These are phyloP conservation scores for Tiaroga cobitis DNA, from an alignment of 2,797 vertebrate genomes.

Conservation along the genomic window DNA sequence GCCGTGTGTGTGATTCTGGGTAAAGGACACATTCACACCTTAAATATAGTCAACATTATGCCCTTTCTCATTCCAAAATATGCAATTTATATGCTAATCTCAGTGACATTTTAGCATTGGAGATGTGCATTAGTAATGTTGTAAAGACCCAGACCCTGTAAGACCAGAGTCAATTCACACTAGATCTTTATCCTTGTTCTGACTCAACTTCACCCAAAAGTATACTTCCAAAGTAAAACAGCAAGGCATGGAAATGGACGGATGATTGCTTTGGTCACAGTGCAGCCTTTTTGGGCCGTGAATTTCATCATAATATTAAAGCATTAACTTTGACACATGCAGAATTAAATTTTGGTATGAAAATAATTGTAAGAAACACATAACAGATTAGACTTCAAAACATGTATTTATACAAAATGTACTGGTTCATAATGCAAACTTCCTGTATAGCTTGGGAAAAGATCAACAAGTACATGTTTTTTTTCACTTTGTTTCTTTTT, in stretches of 20 bases:
- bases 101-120: slow-evolving; percentile 16
- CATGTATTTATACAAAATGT: neutral
- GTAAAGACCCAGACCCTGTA: neutral
- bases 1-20: slow-evolving; percentile 16
- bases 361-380: neutral
- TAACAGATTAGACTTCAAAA: neutral
- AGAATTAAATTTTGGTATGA: neutral
- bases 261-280: too few species aligned
- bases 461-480: neutral
- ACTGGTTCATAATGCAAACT: neutral
- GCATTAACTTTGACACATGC: neutral
- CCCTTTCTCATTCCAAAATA: slow-evolving; percentile 37
- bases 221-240: neutral
- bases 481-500: neutral
- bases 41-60: slow-evolving; percentile 15
- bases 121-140: slow-evolving; percentile 7
- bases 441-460: neutral
- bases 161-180: slow-evolving; percentile 12
- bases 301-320: too few species aligned
- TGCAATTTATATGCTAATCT: slow-evolving; percentile 36
- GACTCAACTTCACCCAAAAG: neutral
- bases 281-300: too few species aligned
- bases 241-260: neutral
- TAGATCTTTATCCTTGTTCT: neutral
- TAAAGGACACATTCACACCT: slow-evolving; percentile 40